phyloP scores from a whole-genome alignment of 2,797 vertebrate genomes.

The Enteromius thamalakanensis region DNA sequence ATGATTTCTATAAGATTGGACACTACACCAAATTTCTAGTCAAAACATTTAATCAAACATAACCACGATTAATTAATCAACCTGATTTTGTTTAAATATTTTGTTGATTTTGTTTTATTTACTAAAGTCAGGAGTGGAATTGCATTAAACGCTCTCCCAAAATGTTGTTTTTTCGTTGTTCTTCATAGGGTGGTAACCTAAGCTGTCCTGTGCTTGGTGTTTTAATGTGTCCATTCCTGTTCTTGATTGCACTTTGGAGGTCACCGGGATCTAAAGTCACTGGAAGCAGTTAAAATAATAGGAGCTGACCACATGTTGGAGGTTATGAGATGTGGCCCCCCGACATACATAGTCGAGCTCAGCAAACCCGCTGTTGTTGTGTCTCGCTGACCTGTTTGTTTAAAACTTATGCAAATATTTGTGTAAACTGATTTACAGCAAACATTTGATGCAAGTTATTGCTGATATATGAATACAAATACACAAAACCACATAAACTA shows the following conservation, averaged over 20 bases:
- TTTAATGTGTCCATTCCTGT: slow-evolving; percentile 75
- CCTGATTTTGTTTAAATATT: slow-evolving; percentile 9
- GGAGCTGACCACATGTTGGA: slow-evolving; percentile 80
- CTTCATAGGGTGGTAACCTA: slow-evolving; percentile 63
- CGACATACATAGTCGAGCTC: slow-evolving; percentile 8
- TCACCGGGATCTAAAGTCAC: slow-evolving; percentile 85
- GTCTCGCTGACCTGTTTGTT: slow-evolving; percentile 32
- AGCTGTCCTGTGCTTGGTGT: slow-evolving; percentile 63
- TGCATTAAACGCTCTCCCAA: slow-evolving; percentile 1
- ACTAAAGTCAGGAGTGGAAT: neutral
- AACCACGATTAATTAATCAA: neutral
- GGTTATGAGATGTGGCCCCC: slow-evolving; percentile 68
- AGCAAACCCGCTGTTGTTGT: slow-evolving; percentile 32
- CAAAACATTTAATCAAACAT: slow-evolving; percentile 10
- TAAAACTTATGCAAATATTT: slow-evolving; percentile 37
- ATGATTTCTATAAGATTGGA: neutral
- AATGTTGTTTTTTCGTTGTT: slow-evolving; percentile 43
- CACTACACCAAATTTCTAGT: neutral
- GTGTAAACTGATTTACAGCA: slow-evolving; percentile 34
- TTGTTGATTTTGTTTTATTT: slow-evolving; percentile 3
- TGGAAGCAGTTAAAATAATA: slow-evolving; percentile 93
- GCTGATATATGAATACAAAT: slow-evolving; percentile 39
- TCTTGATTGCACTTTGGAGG: slow-evolving; percentile 85
- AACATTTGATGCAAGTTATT: slow-evolving; percentile 45
- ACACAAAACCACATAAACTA: slow-evolving; percentile 12